Evolutionary conservation across 2,113 vertebrate genomes (phyloP).

Genomic region (Mixornis gularis): DNA sequence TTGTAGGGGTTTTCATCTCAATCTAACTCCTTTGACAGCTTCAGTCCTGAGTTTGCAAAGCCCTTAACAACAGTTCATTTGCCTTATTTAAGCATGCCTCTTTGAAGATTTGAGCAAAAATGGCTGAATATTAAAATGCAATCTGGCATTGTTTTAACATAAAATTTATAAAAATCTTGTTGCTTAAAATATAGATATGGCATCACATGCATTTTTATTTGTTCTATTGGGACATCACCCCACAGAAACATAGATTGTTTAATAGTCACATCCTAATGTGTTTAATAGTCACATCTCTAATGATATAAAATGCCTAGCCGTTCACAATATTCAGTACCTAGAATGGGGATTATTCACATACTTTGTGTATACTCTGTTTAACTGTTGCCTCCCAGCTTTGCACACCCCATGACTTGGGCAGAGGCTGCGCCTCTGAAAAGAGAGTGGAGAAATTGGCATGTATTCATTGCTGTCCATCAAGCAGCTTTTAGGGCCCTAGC

Average conservation of each 20-base stretch:
- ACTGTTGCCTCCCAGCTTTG: background rate
- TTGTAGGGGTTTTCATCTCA: background rate
- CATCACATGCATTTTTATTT: background rate
- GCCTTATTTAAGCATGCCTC: background rate
- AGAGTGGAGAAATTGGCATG: background rate
- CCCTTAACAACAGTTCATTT: background rate
- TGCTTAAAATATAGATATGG: background rate
- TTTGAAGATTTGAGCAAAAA: background rate
- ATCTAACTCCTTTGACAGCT: accelerated
- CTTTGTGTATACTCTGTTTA: background rate
- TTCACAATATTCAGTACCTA: background rate
- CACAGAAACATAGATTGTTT: background rate
- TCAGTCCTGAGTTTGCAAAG: background rate
- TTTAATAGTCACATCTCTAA: background rate
- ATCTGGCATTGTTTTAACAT: background rate
- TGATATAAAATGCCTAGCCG: background rate
- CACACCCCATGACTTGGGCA: background rate
- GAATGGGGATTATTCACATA: background rate
- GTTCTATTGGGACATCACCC: background rate
- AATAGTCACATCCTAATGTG: background rate
- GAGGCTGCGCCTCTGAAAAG: background rate
- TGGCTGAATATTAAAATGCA: background rate
- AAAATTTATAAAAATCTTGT: background rate
- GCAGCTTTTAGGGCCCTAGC: background rate
- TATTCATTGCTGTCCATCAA: background rate